Evolutionary conservation across 92 coral and sea anemone species (phyloP), one percentile per base, ranked within the genome.

Genomic region (Micromussa lordhowensis): DNA sequence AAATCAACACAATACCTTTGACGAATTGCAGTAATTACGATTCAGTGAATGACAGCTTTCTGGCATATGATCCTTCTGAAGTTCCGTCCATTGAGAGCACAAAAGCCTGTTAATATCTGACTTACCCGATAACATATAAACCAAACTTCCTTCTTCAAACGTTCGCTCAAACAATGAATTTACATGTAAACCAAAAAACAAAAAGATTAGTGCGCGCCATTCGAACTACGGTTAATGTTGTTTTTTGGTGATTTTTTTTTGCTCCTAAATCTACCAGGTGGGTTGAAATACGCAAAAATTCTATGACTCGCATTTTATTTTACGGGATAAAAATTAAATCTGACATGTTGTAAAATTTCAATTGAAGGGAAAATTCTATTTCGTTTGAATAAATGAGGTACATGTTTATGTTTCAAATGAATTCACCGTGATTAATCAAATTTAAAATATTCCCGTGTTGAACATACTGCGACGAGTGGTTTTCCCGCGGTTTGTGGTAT

Each of bases 401-500:
- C 28, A 49, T 64, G 58, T 81, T 68, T 78, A 64, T 64, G 19
- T 26, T 44, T 81, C 16, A 36, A 26, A 78, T 64, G 59, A 81
- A 26, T 64, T 10, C 16, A 8, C 79, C 35, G 44, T 34, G 77
- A 26, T 6, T 64, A 71, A 69, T 83, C 31, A 71, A 54, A 19
- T 83, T 83, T 83, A 70, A 83, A 70, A 73, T 71, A 70, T 83
- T 71, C 40, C 19, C 44, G 66, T 57, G 66, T 78, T 57, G 44
- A 75, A 75, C 22, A 34, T 36, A 9, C 69, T 28, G 31, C 11
- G 85, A 63, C 29, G 14, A 64, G 51, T 28, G 26, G 85, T 57
- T 66, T 81, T 81, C 75, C 85, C 26, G 85, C 85, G 75, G 85
- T 36, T 81, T 81, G 75, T 44, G 5, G 53, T 66, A 66, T 44